phyloP scores from a whole-genome alignment of 2,113 vertebrate species.

The Cyphomyrus discorhynchus region DNA sequence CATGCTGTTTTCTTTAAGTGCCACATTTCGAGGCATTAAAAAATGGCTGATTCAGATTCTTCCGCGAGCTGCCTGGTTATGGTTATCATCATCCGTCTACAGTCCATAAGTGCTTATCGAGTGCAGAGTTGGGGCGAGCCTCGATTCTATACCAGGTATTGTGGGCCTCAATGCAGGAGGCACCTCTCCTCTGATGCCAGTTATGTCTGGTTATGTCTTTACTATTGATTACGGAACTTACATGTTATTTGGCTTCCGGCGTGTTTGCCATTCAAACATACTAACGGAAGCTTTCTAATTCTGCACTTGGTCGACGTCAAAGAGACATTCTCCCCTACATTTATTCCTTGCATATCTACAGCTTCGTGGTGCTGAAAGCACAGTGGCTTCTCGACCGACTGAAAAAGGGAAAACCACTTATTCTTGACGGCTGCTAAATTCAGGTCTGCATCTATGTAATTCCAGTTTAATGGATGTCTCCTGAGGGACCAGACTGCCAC shows the following conservation, averaged over 20 bases:
- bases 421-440: constrained; percentile 16
- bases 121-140: not conserved
- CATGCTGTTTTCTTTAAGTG: not conserved
- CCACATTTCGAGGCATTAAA: not conserved
- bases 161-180: not conserved
- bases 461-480: constrained; percentile 30
- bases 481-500: constrained; percentile 29
- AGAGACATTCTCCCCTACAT: not conserved
- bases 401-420: constrained; percentile 9
- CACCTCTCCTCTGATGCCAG: not conserved
- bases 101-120: not conserved
- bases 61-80: not conserved
- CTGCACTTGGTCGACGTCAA: not conserved
- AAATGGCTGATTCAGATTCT: not conserved
- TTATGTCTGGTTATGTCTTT: not conserved
- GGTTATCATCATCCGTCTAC: not conserved
- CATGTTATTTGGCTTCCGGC: not conserved
- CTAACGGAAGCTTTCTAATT: not conserved
- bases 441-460: constrained; percentile 16
- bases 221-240: not conserved
- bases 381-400: not conserved
- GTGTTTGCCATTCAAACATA: not conserved
- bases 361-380: not conserved
- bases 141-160: not conserved
- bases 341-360: not conserved